A percentile compares a stretch with the other conserved stretches of the same genome.
Conservation (phyloP, 37 sponge, comb jelly and placozoan species). For the Oopsacas minuta region DNA sequence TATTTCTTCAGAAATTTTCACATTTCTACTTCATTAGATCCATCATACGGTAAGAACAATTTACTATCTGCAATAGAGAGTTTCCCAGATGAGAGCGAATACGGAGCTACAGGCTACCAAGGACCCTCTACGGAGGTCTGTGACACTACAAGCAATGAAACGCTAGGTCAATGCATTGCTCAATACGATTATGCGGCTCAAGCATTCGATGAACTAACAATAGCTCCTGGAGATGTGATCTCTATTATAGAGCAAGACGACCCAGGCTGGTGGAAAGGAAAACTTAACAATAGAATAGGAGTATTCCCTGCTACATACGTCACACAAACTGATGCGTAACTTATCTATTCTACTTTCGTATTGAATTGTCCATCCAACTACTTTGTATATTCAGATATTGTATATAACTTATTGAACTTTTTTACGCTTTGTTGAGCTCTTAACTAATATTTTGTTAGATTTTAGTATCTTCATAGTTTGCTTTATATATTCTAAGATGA, state of each 20-base stretch:
- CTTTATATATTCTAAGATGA: not conserved
- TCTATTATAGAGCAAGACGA: constrained; percentile 54
- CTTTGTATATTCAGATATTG: constrained; percentile 8
- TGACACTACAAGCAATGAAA: not conserved
- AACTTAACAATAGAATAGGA: constrained; percentile 60
- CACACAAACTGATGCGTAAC: constrained; percentile 22
- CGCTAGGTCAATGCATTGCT: constrained; percentile 38
- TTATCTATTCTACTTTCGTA: too few relatives aligned
- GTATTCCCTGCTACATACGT: constrained; percentile 88
- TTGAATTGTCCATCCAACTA: not conserved
- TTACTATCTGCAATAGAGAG: not conserved
- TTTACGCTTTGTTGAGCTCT: not conserved
- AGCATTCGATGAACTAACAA: constrained; percentile 57
- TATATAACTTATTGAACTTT: not conserved
- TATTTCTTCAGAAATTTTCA: too few relatives aligned
- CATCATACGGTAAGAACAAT: not conserved
- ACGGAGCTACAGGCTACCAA: not conserved
- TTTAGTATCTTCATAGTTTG: not conserved
- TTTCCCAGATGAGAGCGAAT: not conserved
- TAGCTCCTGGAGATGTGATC: constrained; percentile 51
- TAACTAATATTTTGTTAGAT: not conserved
- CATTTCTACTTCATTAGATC: too few relatives aligned
- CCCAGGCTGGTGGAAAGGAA: constrained; percentile 85
- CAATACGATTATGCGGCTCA: constrained; percentile 53
- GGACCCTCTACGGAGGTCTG: not conserved